Conservation (phyloP, 2,888 invertebrate genomes). For the Scaptomyza polygonia region DNA sequence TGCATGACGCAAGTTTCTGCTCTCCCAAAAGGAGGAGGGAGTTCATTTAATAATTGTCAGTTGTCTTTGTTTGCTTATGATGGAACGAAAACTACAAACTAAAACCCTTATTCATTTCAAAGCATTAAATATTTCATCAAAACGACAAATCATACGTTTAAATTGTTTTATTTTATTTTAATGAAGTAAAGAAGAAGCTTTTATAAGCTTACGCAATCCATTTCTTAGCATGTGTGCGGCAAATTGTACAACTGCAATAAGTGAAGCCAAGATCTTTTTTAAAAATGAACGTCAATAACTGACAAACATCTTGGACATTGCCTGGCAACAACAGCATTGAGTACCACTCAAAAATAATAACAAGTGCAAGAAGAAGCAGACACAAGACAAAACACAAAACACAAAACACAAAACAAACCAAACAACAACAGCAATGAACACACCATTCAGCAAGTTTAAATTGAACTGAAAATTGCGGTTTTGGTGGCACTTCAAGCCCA, state of each 20-base stretch:
- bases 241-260: conserved; percentile 2
- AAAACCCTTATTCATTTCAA: neutral
- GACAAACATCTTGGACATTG: conserved; percentile 5
- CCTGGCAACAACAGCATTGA: neutral
- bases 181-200: neutral
- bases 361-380: neutral
- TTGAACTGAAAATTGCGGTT: conserved; percentile 74
- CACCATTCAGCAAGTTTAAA: conserved; percentile 72
- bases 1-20: conserved; percentile 43
- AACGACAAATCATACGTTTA: neutral
- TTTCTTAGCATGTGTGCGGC: neutral
- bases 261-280: too few relatives aligned
- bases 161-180: neutral
- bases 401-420: conserved; percentile 4
- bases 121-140: neutral
- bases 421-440: conserved; percentile 52
- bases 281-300: conserved; percentile 3
- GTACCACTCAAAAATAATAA: conserved; percentile 2
- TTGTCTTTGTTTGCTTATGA: conserved; percentile 39
- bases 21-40: neutral
- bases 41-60: conserved; percentile 32
- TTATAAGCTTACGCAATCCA: neutral
- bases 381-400: neutral
- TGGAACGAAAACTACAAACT: neutral
- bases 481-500: conserved; percentile 31